Base-by-base conservation (phyloP, 2,113 vertebrate genomes). In the Perca schrenkii region DNA sequence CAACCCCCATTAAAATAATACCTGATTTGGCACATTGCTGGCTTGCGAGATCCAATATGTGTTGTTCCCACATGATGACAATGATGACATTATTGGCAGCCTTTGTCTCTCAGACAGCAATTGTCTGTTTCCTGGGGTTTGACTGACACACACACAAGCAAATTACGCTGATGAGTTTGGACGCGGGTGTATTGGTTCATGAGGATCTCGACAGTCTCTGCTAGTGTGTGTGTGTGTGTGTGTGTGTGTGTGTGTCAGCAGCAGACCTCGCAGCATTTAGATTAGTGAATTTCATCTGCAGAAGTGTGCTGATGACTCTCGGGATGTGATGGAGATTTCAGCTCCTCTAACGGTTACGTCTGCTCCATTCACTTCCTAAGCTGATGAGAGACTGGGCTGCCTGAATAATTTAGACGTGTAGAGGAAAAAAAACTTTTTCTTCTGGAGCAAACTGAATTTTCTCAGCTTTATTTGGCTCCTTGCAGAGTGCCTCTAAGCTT, bases 381-480 rank as follows among this genome's bases (percentile, higher is more conserved):
- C 87, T 79, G 83, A 80, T 70, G 80, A 85, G 77, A 25, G 77
- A 28, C 60, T 2, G 74, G 85, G 68, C 63, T 0, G 76, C 19
- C 64, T 90, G 80, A 91, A 91, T 88, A 85, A 92, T 91, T 92
- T 14, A 90, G 47, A 71, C 2, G 4, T 21, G 61, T 28, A 40
- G 54, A 43, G 61, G 73, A 72, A 69, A 53, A 53, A 65, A 53
- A 57, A 14, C 74, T 57, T 86, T 89, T 80, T 28, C 78, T 86
- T 85, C 85, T 72, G 67, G 17, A 82, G 74, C 16, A 60, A 69
- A 64, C 54, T 21, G 67, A 69, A 76, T 82, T 84, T 87, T 64
- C 53, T 25, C 69, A 4, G 58, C 25, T 82, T 74, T 68, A 49
- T 74, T 54, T 68, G 65, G 49, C 74, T 72, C 31, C 8, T 50